Percentiles rank a stretch among this genome's conserved stretches.
phyloP scores from a whole-genome alignment of 2,888 invertebrate genomes.

The Macrophya annulata region DNA sequence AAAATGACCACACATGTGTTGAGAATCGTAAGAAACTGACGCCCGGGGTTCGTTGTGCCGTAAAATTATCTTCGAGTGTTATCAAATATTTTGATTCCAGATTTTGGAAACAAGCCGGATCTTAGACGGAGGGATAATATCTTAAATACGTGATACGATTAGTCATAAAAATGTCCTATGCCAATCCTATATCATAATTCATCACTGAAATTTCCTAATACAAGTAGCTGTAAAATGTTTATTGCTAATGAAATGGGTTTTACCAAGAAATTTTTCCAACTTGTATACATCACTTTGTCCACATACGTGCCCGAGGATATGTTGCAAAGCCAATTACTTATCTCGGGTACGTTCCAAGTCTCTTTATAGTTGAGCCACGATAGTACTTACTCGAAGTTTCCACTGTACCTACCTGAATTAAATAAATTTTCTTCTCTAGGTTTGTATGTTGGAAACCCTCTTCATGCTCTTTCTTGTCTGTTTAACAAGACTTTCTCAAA shows the following conservation, averaged over 20 bases:
- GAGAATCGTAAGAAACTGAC: not conserved
- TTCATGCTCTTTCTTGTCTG: not conserved
- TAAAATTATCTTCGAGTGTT: not conserved
- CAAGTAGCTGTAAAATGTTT: not conserved
- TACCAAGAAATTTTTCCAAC: constrained; percentile 24
- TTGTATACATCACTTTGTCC: constrained; percentile 36
- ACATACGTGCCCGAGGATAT: constrained; percentile 42
- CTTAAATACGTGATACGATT: not conserved
- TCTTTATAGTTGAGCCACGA: constrained; percentile 36
- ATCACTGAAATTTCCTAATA: not conserved
- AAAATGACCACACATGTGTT: constrained; percentile 28
- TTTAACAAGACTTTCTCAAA: constrained; percentile 13
- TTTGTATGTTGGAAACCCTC: constrained; percentile 1
- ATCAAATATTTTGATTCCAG: not conserved
- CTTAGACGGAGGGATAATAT: constrained; percentile 5
- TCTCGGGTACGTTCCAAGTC: constrained; percentile 31
- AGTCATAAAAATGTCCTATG: not conserved
- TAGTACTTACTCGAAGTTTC: constrained; percentile 35
- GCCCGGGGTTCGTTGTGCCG: constrained; percentile 20
- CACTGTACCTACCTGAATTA: constrained; percentile 42
- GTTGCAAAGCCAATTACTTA: constrained; percentile 50
- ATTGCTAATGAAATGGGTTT: constrained; percentile 37
- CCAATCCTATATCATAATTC: not conserved
- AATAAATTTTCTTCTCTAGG: constrained; percentile 7
- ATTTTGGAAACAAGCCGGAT: not conserved